Base-by-base conservation (phyloP, 2,888 invertebrate species). In the Theretra japonica region DNA sequence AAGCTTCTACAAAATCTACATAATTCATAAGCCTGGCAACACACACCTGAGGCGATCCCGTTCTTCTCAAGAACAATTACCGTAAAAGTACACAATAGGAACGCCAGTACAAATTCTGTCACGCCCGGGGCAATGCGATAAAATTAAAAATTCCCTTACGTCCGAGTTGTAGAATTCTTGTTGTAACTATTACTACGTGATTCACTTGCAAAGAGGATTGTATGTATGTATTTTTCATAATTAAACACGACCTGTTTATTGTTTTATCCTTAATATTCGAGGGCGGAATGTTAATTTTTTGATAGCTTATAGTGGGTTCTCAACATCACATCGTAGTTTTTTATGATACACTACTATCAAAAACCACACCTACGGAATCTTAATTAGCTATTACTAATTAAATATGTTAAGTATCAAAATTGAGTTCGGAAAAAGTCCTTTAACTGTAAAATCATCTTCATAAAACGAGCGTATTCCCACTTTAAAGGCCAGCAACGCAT, bases 161-260 rank as follows among this genome's bases (percentile, higher is more conserved):
- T 41, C 48, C 65, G 48, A 41, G 65, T 65, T 48, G 65, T 65
- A 65, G 65, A 65, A 65, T 65, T n/a, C n/a, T 53, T 65, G 65
- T 65, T 60, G 30, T 30, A 60, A 60, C 59, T n/a, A 21, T 30
- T 62, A 4, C 11, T 33, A 65, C 65, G 65, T 65, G 23, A 48
- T 23, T 41, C 4, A 23, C 17, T 23, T 65, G 23, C 23, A 6
- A 23, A 48, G 21, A 15, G 23, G 15, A 23, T 17, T 23, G 17
- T 41, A 48, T 8, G 21, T 41, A 17, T 2, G 62, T 41, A 21
- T 65, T 65, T 65, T 41, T 23, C 48, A 65, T 23, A 65, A 23
- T 48, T 48, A 17, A 15, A 65, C 21, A 0, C 33, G 62, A 15
- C 21, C 8, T 62, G 33, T 21, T 19, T 65, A 17, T 65, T 21